Base-by-base conservation (phyloP, 2,888 invertebrate species). In the Oligia strigilis region DNA sequence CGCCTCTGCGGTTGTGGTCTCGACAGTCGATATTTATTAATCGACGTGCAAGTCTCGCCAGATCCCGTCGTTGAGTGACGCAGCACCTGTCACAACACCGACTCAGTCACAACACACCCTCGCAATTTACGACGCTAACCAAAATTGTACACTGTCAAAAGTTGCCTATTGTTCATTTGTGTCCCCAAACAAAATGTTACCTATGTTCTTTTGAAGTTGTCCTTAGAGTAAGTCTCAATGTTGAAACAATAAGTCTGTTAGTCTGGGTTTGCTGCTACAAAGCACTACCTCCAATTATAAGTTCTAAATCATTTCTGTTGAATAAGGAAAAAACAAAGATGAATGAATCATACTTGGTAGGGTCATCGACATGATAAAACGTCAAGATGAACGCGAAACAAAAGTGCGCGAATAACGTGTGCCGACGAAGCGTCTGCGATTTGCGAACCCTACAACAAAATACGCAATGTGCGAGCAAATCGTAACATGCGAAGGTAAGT, bases 81-180 rank as follows among this genome's bases (percentile, higher is more conserved):
- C 88, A 85, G 88, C 93, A 94, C 93, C 93, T 94, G 94, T 93
- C 91, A 91, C 89, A 91, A 91, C 89, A 91, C 86, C 86, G 87
- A 75, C 85, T 81, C 80, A 75, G 79, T 72, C 84, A 89, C 84
- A 88, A 85, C 80, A 86, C 83, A 85, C 82, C 87, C 78, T 87
- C 82, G 75, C 77, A 73, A 71, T 83, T 77, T 84, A 83, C 77
- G 75, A 84, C 74, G 81, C 75, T 49, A 72, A 82, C 62, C 79
- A 69, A 77, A 62, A 83, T 72, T 71, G 29, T 75, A 82, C 71
- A 72, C 65, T 73, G 62, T 67, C 67, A 71, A 85, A 73, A 49
- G 11, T 76, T 62, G 19, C 52, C 29, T 76, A 72, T 70, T 75
- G 70, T 66, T 58, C 43, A 64, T 71, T 64, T 71, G 17, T 70